Evolutionary conservation across 2,797 vertebrate species (phyloP).

Genomic region (Cynodonichthys magdalenae): DNA sequence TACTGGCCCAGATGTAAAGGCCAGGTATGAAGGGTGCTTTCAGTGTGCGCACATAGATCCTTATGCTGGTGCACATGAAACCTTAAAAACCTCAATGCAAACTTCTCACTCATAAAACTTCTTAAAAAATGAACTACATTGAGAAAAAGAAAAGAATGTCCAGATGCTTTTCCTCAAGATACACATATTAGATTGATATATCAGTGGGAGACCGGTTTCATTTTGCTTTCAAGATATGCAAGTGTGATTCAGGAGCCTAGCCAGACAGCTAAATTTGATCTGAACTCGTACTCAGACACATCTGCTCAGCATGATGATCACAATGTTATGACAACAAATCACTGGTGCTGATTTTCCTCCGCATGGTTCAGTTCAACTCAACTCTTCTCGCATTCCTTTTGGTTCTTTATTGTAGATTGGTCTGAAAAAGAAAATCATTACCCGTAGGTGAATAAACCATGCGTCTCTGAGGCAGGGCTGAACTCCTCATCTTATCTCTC

Average conservation of each 20-base stretch:
- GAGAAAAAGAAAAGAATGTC: neutral
- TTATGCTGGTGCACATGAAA: neutral
- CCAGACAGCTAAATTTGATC: constrained; percentile 38
- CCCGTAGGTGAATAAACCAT: neutral
- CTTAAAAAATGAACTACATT: neutral
- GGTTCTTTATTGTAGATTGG: neutral
- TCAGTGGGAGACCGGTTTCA: constrained; percentile 39
- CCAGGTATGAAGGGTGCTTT: constrained; percentile 44
- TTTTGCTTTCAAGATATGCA: constrained; percentile 33
- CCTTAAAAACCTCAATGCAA: neutral
- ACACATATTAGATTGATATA: constrained; percentile 12
- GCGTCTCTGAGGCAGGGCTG: neutral
- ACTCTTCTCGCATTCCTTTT: neutral
- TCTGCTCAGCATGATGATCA: constrained; percentile 41
- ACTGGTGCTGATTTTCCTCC: neutral
- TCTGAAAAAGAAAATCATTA: neutral
- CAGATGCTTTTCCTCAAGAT: neutral
- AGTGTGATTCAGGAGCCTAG: constrained; percentile 37
- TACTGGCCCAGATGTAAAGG: constrained; percentile 40
- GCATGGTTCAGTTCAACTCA: neutral
- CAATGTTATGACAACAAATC: constrained; percentile 29
- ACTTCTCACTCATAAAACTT: neutral
- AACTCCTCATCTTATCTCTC: neutral
- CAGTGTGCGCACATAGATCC: constrained; percentile 14
- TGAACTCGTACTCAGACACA: constrained; percentile 31